These are phyloP conservation scores for Clytia hemisphaerica DNA, from an alignment of 30 jellyfish, hydroid and myxozoan genomes.

Conservation along the genomic window DNA sequence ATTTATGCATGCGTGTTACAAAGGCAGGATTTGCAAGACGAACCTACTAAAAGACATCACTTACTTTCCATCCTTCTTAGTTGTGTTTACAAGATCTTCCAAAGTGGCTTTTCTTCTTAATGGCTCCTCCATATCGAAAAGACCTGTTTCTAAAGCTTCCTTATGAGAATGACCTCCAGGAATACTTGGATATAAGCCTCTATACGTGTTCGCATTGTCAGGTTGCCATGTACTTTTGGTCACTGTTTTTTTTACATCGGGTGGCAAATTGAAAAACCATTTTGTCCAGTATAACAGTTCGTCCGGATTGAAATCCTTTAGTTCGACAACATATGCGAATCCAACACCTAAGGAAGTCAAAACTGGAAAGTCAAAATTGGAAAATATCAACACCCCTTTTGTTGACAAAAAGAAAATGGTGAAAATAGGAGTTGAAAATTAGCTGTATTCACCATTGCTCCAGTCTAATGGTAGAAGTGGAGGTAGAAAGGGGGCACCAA, in stretches of 20 bases:
- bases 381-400: too few species aligned
- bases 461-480: too few species aligned
- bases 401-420: too few species aligned
- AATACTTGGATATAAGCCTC: slow-evolving; percentile 74
- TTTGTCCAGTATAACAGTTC: slow-evolving; percentile 46
- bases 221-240: slow-evolving; percentile 47
- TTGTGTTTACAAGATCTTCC: slow-evolving; percentile 19
- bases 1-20: too few species aligned
- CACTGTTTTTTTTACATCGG: slow-evolving; percentile 41
- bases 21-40: too few species aligned
- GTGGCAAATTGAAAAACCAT: slow-evolving; percentile 62
- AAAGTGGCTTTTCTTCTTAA: slow-evolving; percentile 14
- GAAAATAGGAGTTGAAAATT: too few species aligned
- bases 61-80: neutral
- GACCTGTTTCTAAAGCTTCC: slow-evolving; percentile 69
- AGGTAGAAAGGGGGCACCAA: too few species aligned
- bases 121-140: slow-evolving; percentile 4
- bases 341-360: too few species aligned
- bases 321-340: slow-evolving; percentile 53
- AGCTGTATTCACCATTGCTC: too few species aligned
- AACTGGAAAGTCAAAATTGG: too few species aligned
- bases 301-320: slow-evolving; percentile 60
- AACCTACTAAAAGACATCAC: too few species aligned
- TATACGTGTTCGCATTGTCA: slow-evolving; percentile 32
- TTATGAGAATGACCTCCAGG: slow-evolving; percentile 77